Base-by-base conservation (phyloP, 2,888 invertebrate genomes). In the Orgyia antiqua region DNA sequence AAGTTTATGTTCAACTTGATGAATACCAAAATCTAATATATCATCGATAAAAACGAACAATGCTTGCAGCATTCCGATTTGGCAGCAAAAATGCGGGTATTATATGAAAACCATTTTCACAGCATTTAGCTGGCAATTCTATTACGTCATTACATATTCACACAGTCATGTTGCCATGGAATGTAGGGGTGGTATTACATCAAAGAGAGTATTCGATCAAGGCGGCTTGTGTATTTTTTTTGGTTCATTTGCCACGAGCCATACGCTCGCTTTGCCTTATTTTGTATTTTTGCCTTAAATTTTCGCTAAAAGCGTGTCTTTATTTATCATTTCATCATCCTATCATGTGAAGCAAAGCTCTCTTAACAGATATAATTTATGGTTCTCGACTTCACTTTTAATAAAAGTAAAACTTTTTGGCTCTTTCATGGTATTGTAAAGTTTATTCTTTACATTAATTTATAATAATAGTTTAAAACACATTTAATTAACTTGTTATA, bases 181-280 rank as follows among this genome's bases (percentile, higher is more conserved):
- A 54, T 54, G 50, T 45, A 36, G 38, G 43, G 39, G 60, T 52
- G 58, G 51, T 51, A 45, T 59, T 56, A 66, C 68, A 73, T 75
- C 74, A 75, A 70, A 73, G 68, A 60, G 58, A 58, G 62, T 62
- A 66, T 75, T 73, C 75, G 68, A 76, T 77, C 69, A 68, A 59
- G 64, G 68, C 52, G 60, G 56, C 57, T 47, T 54, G 58, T 51
- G 48, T 47, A 47, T 77, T 77, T 58, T 75, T 36, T 75, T 74
- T 74, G 77, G 71, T 77, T 79, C 78, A 74, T 77, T 77, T 77
- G 63, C 68, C 56, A 57, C 57, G 60, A 50, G 58, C 67, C 70
- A 65, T 71, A 68, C 66, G 73, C 58, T 61, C 45, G 57, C 47
- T 31, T 58, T 45, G 36, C 33, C 43, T 57, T 53, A 46, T 47